phyloP scores from a whole-genome alignment of 2,888 invertebrate species.

The Caenorhabditis afra region DNA sequence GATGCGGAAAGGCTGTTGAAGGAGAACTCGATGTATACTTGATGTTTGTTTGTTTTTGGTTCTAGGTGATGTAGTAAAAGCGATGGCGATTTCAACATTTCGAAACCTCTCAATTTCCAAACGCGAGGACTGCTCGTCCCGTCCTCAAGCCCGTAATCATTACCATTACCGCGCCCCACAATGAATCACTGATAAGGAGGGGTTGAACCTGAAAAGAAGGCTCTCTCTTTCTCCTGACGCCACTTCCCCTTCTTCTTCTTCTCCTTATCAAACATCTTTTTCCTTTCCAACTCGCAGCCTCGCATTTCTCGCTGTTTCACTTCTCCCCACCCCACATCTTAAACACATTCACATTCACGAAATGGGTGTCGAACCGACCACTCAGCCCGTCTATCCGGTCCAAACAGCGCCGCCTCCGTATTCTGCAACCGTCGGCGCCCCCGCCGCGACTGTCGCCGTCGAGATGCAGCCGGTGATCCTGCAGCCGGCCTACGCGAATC shows the following conservation, averaged over 20 bases:
- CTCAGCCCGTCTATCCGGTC: conserved; percentile 34
- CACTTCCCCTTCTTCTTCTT: too few species aligned
- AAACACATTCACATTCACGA: background rate
- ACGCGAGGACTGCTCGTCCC: too few species aligned
- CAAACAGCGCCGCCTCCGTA: conserved; percentile 27
- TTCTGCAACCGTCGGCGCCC: conserved; percentile 6
- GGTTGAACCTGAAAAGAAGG: too few species aligned
- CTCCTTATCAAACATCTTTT: too few species aligned
- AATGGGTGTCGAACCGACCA: conserved; percentile 15
- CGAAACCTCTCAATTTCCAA: too few species aligned
- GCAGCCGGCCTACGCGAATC: conserved; percentile 16
- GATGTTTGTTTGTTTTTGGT: too few species aligned
- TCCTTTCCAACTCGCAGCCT: background rate
- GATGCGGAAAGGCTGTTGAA: conserved; percentile 75
- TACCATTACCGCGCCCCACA: too few species aligned
- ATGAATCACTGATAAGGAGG: background rate
- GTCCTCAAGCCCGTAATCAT: too few species aligned
- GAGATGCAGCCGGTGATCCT: conserved; percentile 37
- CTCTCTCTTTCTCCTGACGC: too few species aligned
- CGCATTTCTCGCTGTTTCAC: background rate
- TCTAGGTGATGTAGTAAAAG: too few species aligned
- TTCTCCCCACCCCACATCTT: background rate
- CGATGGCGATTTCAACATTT: too few species aligned
- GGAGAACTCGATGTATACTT: conserved; percentile 32
- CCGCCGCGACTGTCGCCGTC: conserved; percentile 25